Evolutionary conservation across 2,113 vertebrate genomes (phyloP), one percentile per base, ranked within the genome.

Genomic region (Mesembrinibis cayennensis): DNA sequence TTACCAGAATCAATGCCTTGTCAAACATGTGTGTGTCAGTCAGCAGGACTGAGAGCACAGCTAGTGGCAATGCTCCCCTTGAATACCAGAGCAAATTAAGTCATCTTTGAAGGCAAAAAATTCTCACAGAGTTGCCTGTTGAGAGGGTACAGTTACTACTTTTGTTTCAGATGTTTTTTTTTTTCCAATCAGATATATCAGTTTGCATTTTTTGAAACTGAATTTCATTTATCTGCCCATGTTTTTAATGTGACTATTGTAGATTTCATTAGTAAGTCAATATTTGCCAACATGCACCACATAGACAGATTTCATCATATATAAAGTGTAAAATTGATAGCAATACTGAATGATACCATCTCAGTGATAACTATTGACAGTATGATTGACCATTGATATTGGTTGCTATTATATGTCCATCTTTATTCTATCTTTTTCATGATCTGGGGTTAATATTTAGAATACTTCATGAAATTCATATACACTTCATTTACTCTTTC

Each of bases 41-140:
- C 38, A 77, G 22, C 16, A 67, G 52, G 91, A 65, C 27, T 86
- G 32, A 79, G 36, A 58, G 32, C 23, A 53, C n/a, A 88, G 22
- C 29, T 62, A 9, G 17, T 49, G 25, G 34, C 49, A 61, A 6
- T 53, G 52, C 9, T 71, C 6, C 29, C 80, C 27, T 52, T 53
- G 15, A 74, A 82, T 26, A 50, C 6, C 25, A 61, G 19, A 34
- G 23, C 45, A 62, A 62, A 27, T 56, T 44, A 79, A 42, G 34
- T 3, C 4, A 21, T 18, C 25, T 86, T 44, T 59, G 23, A 89
- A 27, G 11, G 30, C 50, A 66, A 89, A 59, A 70, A 29, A 2
- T 3, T 59, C 14, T 72, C n/a, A 20, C 2, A 4, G 10, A 23
- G 0, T 22, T 76, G 5, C 3, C 17, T 55, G 2, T 79, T 62